These are phyloP conservation scores for Erinaceus europaeus DNA, from an alignment of 2,113 vertebrate genomes.

Conservation along the genomic window DNA sequence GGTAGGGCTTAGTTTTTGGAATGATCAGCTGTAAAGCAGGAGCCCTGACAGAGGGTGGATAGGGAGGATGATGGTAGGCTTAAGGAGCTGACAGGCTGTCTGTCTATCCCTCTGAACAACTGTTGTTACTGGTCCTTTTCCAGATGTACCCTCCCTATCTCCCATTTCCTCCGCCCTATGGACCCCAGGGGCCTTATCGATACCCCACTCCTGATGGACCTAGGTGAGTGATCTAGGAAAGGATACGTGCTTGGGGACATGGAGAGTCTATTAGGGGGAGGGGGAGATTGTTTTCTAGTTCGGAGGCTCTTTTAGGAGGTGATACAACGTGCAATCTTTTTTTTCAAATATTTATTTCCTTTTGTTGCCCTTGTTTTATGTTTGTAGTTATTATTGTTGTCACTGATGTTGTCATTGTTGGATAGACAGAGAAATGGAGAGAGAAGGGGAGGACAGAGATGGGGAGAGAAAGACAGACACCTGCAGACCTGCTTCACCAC, in stretches of 20 bases:
- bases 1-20: neutral
- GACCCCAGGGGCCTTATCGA: slow-evolving; percentile 92
- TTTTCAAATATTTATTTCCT: too few species aligned
- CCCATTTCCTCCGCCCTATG: slow-evolving; percentile 92
- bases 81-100: neutral
- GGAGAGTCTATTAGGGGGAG: neutral
- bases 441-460: too few species aligned
- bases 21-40: neutral
- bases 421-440: too few species aligned
- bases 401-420: too few species aligned
- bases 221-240: slow-evolving; percentile 80
- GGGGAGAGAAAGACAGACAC: too few species aligned
- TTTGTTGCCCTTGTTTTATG: too few species aligned
- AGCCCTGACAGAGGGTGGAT: neutral
- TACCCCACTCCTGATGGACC: slow-evolving; percentile 89
- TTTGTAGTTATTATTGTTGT: too few species aligned
- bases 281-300: neutral
- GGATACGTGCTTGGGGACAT: neutral
- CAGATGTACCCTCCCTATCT: slow-evolving; percentile 95
- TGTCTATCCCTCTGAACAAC: slow-evolving; percentile 15
- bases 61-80: neutral
- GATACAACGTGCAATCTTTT: neutral
- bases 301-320: neutral
- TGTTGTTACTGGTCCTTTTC: slow-evolving; percentile 41
- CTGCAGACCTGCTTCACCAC: too few species aligned